Evolutionary conservation across 2,888 invertebrate genomes (phyloP), one percentile per base, ranked within the genome.

Genomic region (Rotaria sp.): DNA sequence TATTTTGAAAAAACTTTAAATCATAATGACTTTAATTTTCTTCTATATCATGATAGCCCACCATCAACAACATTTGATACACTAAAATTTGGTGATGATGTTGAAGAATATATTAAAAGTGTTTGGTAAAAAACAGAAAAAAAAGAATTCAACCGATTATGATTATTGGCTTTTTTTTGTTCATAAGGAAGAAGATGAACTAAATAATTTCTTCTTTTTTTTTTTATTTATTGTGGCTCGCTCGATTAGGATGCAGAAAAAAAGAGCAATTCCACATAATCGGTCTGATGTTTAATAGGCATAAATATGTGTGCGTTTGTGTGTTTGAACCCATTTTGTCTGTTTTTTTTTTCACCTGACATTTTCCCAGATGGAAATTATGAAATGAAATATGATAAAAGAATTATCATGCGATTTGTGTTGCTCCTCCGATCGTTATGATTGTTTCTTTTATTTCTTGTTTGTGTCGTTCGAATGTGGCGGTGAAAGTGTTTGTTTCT

Each of bases 1-100:
- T 35, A 38, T 38, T 74, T 74, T 74, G 74, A 74, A 74, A 74
- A 74, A 7, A 38, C 8, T 13, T 35, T 74, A 38, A 38, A 74
- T 74, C 74, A 41, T 74, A 74, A 41, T 74, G 74, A 74, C 24
- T 74, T 74, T 24, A 74, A 74, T 74, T 74, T 74, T 74, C 21
- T 41, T 21, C 41, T 74, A 74, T 74, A 74, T 74, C 38, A 74
- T 24, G 74, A 74, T 74, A 74, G 74, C 41, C 74, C 74, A 24
- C 38, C 74, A 74, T 74, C 74, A 13, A 74, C 74, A 74, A 74
- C 74, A 41, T 74, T 35, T 35, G 74, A 74, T 41, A 38, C 24
- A 41, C 10, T 74, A 10, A 74, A 74, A 38, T 74, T 74, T 74
- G 57, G 57, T 30, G 74, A 74, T 74, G 74, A 74, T 38, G 41